Evolutionary conservation across 2,113 vertebrate species (phyloP).

Genomic region (Ailuropoda melanoleuca): DNA sequence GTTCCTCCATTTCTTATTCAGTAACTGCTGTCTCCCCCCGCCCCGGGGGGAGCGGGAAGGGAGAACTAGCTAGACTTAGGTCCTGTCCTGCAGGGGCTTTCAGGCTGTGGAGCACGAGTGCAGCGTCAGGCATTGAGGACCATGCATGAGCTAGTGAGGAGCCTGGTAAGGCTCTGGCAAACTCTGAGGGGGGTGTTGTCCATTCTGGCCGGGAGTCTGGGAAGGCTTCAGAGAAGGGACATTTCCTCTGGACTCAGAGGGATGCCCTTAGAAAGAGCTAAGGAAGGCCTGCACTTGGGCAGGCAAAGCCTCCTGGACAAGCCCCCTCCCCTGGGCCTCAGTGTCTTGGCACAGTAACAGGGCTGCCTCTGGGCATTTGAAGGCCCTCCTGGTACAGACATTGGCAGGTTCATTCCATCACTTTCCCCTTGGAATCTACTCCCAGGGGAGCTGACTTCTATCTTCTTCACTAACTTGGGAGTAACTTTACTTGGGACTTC

Average conservation of each 20-base stretch:
- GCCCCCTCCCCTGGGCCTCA: not conserved
- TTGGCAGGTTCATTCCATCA: not conserved
- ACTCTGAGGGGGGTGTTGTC: not conserved
- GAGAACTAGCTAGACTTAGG: not conserved
- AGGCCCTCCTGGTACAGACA: not conserved
- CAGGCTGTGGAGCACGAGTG: not conserved
- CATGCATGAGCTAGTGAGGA: accelerated
- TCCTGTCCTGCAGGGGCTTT: not conserved
- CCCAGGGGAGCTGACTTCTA: not conserved
- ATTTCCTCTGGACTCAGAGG: not conserved
- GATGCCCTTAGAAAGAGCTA: not conserved
- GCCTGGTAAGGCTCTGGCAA: accelerated
- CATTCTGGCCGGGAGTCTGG: not conserved
- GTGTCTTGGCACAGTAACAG: not conserved
- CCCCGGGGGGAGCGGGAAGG: too few relatives aligned
- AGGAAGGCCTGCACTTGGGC: not conserved
- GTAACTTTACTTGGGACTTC: not conserved
- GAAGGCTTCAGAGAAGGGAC: not conserved
- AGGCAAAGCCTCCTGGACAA: not conserved
- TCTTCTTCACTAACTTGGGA: not conserved
- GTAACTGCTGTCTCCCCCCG: not conserved
- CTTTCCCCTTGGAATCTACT: not conserved
- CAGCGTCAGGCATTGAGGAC: not conserved
- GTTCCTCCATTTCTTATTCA: not conserved
- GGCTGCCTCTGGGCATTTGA: not conserved